phyloP scores from a whole-genome alignment of 2,113 vertebrate species.

The Mesoclemmys tuberculata region DNA sequence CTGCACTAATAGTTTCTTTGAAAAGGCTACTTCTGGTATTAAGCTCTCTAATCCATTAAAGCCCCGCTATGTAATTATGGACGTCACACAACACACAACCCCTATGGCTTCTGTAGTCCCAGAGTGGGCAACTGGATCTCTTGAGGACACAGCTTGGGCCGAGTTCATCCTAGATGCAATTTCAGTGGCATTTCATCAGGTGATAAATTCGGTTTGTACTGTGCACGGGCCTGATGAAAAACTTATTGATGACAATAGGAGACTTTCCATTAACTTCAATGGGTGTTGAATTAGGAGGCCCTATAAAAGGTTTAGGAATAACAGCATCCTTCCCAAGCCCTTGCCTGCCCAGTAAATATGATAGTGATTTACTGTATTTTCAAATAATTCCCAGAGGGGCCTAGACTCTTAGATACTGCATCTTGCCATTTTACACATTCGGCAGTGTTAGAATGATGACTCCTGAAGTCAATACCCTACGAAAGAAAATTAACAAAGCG shows the following conservation, averaged over 20 bases:
- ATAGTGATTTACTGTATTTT: neutral
- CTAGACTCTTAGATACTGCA: rapidly evolving
- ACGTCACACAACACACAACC: neutral
- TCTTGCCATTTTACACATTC: neutral
- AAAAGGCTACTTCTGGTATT: neutral
- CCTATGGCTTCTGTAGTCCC: rapidly evolving
- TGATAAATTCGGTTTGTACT: neutral
- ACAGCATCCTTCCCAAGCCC: neutral
- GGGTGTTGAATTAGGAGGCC: neutral
- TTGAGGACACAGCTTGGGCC: neutral
- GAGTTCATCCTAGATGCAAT: neutral
- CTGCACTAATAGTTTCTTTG: neutral
- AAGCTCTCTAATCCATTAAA: slow-evolving; percentile 44
- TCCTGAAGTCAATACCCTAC: neutral
- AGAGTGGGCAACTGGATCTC: neutral
- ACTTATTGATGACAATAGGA: neutral
- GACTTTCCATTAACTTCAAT: rapidly evolving
- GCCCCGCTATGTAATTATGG: slow-evolving; percentile 4
- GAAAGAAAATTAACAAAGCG: rapidly evolving
- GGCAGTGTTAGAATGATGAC: rapidly evolving
- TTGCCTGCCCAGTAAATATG: rapidly evolving
- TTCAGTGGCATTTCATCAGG: rapidly evolving
- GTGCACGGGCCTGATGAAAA: rapidly evolving
- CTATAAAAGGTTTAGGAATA: rapidly evolving
- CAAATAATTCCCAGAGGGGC: neutral